Percentiles rank a stretch among this genome's conserved stretches.
Evolutionary conservation across 35 echinoderm and acorn worm species (phyloP).

Genomic region (Patiria miniata): DNA sequence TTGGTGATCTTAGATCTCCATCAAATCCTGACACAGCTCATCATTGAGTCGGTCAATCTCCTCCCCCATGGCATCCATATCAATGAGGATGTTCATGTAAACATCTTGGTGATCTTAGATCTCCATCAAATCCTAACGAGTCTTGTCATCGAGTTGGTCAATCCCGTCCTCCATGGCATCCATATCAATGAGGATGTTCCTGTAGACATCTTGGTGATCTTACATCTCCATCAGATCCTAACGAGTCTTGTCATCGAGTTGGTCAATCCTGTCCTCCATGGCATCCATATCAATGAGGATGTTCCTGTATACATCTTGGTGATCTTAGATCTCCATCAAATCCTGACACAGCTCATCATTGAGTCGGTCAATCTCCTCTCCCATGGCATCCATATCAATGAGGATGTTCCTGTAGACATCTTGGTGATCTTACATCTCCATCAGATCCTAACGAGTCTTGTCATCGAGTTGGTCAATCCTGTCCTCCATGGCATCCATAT

Average conservation of each 20-base stretch:
- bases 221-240: neutral
- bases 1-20: neutral
- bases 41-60: neutral
- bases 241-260: neutral
- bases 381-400: neutral
- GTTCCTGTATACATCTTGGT: neutral
- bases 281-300: constrained; percentile 4
- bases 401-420: too few relatives aligned
- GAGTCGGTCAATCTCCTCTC: neutral
- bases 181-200: neutral
- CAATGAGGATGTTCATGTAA: neutral
- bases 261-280: neutral
- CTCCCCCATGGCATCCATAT: neutral
- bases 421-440: neutral
- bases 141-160: neutral
- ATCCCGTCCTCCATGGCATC: neutral
- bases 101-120: neutral
- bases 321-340: neutral
- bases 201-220: neutral
- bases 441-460: neutral
- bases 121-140: neutral
- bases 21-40: neutral
- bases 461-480: neutral
- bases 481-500: neutral
- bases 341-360: neutral